A percentile compares a stretch with the other conserved stretches of the same genome.
Conservation (phyloP, 2,113 vertebrate species). For the Hemichromis elongatus region DNA sequence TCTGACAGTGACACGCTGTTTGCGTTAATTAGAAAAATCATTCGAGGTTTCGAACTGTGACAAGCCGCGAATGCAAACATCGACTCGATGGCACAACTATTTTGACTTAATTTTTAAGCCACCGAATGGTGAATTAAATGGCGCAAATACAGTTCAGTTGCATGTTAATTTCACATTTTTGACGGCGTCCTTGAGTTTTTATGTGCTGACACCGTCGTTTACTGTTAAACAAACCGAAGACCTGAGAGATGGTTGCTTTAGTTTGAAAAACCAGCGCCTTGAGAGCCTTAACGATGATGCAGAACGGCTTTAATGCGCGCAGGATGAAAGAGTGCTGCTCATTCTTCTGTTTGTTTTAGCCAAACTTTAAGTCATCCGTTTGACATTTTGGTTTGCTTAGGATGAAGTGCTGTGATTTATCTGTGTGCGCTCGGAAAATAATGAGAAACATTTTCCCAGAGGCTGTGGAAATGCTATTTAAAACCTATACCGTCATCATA, state of each 20-base stretch:
- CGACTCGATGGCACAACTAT: background rate
- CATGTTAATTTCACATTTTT: background rate
- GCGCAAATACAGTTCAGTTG: background rate
- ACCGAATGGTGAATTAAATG: background rate
- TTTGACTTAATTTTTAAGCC: background rate
- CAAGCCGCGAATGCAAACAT: background rate
- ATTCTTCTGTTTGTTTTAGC: background rate
- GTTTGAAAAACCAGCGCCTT: background rate
- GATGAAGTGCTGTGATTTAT: background rate
- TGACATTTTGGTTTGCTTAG: background rate
- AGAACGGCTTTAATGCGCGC: background rate
- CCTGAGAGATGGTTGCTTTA: background rate
- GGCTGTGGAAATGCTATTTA: background rate
- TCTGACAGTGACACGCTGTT: background rate
- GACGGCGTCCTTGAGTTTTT: background rate
- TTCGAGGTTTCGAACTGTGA: background rate
- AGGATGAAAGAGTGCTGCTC: background rate
- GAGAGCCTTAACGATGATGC: background rate
- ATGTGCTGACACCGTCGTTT: background rate
- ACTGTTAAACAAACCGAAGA: background rate
- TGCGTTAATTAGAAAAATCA: background rate
- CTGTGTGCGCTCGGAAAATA: background rate
- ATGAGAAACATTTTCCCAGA: background rate
- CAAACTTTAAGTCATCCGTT: background rate
- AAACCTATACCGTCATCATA: background rate